Conservation (phyloP, 2,797 vertebrate species). For the Urocyon cinereoargenteus region DNA sequence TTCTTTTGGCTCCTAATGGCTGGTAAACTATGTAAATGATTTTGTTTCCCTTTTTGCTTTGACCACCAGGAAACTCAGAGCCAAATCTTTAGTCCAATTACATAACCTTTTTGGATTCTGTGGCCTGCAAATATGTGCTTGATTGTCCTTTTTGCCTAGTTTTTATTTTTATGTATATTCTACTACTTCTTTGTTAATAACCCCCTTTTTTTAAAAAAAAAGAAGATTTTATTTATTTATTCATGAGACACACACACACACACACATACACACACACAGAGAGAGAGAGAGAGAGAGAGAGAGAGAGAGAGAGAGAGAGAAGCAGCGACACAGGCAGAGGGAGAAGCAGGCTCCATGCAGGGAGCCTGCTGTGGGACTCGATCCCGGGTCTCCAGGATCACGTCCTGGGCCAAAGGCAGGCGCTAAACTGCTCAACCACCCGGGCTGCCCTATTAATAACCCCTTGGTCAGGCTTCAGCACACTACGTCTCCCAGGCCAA, state of each 20-base stretch:
- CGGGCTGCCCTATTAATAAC: background rate
- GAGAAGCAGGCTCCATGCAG: no score
- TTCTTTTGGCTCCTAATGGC: background rate
- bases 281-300: no score
- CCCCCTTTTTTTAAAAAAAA: no score
- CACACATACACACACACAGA: no score
- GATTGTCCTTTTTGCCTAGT: background rate
- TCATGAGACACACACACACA: no score
- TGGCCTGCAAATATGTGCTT: background rate
- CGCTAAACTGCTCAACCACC: no score
- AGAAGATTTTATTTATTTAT: no score
- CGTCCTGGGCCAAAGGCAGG: no score
- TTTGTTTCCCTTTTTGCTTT: constrained; percentile 30
- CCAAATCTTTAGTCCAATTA: background rate
- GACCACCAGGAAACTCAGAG: constrained; percentile 58
- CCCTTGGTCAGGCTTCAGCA: background rate
- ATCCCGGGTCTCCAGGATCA: no score
- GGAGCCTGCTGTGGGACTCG: no score
- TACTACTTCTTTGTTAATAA: background rate
- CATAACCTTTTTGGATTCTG: background rate
- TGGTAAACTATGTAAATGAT: background rate
- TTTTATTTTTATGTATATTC: background rate
- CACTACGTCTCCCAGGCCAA: background rate
- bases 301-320: no score
- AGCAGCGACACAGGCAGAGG: no score